Evolutionary conservation across 2,888 invertebrate species (phyloP).

Genomic region (Luffia ferchaultella): DNA sequence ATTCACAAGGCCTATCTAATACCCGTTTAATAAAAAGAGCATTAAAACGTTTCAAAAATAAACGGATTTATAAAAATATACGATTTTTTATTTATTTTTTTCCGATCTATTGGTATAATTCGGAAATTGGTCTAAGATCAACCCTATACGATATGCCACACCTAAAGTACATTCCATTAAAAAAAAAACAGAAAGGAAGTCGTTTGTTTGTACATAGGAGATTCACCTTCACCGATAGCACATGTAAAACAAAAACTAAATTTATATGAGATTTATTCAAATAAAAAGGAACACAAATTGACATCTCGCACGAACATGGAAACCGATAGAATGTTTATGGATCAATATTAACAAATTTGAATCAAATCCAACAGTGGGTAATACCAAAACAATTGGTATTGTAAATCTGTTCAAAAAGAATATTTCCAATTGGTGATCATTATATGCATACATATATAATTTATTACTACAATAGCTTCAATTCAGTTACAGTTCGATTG

Average conservation of each 20-base stretch:
- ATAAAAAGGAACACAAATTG: not conserved
- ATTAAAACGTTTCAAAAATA: constrained; percentile 49
- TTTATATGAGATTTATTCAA: not conserved
- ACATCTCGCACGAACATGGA: not conserved
- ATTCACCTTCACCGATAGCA: not conserved
- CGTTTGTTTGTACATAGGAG: not conserved
- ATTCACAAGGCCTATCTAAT: constrained; percentile 41
- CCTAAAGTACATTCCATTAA: too few species aligned
- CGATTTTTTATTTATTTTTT: constrained; percentile 5
- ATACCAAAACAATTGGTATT: too few species aligned
- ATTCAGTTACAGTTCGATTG: too few species aligned
- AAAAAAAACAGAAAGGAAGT: too few species aligned
- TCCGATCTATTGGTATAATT: not conserved
- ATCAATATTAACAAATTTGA: too few species aligned
- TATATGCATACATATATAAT: too few species aligned
- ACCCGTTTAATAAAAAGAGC: constrained; percentile 40
- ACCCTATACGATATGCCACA: too few species aligned
- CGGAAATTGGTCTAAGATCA: too few species aligned
- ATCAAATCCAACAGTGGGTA: too few species aligned
- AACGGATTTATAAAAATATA: constrained; percentile 35
- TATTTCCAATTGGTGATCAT: too few species aligned
- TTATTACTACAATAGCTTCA: too few species aligned
- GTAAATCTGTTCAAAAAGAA: too few species aligned
- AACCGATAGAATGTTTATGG: not conserved
- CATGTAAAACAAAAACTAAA: not conserved